A percentile compares a stretch with the other conserved stretches of the same genome.
phyloP scores from a whole-genome alignment of 2,113 vertebrate genomes.

The human region DNA sequence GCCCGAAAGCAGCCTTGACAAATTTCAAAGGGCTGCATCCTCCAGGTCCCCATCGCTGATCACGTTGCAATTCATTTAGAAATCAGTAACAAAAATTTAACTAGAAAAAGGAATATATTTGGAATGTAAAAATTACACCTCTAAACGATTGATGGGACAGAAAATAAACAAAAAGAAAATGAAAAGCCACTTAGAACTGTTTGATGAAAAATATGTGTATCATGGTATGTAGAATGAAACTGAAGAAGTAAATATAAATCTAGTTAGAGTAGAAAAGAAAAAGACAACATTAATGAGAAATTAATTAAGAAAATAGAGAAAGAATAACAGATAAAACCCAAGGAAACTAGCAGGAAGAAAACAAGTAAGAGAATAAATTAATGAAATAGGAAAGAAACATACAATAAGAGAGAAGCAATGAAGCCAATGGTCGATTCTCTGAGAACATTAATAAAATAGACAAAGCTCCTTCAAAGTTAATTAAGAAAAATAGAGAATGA shows the following conservation, averaged over 20 bases:
- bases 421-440: background rate
- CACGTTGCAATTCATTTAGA: background rate
- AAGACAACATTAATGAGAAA: background rate
- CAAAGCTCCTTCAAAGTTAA: constrained; percentile 33
- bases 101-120: background rate
- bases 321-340: background rate
- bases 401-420: background rate
- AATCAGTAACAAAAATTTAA: background rate
- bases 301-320: constrained; percentile 4
- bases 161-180: background rate
- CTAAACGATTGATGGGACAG: background rate
- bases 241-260: background rate
- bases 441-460: background rate
- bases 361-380: background rate
- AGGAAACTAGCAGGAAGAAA: background rate
- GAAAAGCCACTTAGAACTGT: background rate
- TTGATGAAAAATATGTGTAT: background rate
- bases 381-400: background rate
- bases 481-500: constrained; percentile 55
- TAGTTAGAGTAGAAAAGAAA: background rate
- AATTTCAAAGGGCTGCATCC: accelerated
- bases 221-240: background rate
- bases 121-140: background rate
- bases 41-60: accelerated
- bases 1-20: accelerated